Evolutionary conservation across 2,888 invertebrate species (phyloP).

Genomic region (Eurytoma californica): DNA sequence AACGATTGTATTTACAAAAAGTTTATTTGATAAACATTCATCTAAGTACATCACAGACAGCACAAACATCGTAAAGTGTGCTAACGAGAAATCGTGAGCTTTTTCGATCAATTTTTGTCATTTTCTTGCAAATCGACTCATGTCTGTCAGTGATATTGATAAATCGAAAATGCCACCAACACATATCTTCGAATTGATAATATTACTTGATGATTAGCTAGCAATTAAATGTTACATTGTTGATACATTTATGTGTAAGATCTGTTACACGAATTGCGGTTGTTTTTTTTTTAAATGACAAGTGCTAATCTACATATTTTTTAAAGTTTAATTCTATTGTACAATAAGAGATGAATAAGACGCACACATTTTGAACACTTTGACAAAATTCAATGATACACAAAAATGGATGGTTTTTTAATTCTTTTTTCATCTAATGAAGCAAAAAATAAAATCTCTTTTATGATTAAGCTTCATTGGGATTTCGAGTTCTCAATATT

Average conservation of each 20-base stretch:
- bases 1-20: conserved; percentile 50
- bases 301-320: background rate
- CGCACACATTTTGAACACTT: no score
- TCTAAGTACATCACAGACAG: conserved; percentile 30
- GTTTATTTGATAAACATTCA: conserved; percentile 50
- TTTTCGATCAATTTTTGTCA: conserved; percentile 21
- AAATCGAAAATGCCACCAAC: conserved; percentile 40
- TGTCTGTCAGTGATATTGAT: background rate
- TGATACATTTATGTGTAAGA: conserved; percentile 25
- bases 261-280: conserved; percentile 12
- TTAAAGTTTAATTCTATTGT: background rate
- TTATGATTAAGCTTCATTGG: no score
- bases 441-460: no score
- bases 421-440: no score
- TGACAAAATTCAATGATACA: no score
- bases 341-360: background rate
- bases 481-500: no score
- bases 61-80: conserved; percentile 29
- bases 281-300: background rate
- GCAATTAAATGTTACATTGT: conserved; percentile 5
- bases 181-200: conserved; percentile 3
- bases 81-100: conserved; percentile 13
- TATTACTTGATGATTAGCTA: background rate
- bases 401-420: no score
- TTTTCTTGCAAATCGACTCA: background rate